Evolutionary conservation across 2,113 vertebrate species (phyloP).

Genomic region (Hypocryptadius cinnamomeus): DNA sequence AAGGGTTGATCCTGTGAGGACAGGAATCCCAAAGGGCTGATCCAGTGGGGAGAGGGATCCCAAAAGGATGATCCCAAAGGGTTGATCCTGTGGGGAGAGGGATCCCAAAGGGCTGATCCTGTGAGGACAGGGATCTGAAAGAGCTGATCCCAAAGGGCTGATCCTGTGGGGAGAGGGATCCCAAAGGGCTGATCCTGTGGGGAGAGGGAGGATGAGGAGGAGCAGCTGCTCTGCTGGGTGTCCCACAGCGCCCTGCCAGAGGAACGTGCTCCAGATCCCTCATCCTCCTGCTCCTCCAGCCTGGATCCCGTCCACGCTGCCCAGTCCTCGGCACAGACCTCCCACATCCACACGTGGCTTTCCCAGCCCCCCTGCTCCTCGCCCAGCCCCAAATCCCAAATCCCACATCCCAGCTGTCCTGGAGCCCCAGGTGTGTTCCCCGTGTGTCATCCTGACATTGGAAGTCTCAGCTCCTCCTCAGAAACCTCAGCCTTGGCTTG

Average conservation of each 20-base stretch:
- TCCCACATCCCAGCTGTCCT: neutral
- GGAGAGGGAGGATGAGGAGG: neutral
- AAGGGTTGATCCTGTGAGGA: accelerated
- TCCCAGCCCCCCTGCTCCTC: neutral
- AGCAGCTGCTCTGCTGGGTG: neutral
- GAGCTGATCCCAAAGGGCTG: neutral
- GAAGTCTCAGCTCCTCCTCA: neutral
- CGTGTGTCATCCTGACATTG: neutral
- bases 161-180: neutral
- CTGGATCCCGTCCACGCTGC: accelerated
- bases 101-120: neutral
- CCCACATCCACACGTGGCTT: neutral
- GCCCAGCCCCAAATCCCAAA: neutral
- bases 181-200: neutral
- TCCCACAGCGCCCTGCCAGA: neutral
- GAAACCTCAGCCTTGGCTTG: neutral
- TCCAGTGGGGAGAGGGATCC: neutral
- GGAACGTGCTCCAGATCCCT: neutral
- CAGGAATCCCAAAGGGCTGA: neutral
- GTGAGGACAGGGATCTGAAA: neutral
- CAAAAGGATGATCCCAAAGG: neutral
- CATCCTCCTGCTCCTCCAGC: neutral
- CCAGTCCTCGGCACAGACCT: neutral
- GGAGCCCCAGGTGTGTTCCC: neutral
- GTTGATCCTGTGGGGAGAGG: accelerated